These are phyloP conservation scores for Amphimedon queenslandica DNA, from an alignment of 37 sponge, comb jelly and placozoan genomes.

Conservation along the genomic window DNA sequence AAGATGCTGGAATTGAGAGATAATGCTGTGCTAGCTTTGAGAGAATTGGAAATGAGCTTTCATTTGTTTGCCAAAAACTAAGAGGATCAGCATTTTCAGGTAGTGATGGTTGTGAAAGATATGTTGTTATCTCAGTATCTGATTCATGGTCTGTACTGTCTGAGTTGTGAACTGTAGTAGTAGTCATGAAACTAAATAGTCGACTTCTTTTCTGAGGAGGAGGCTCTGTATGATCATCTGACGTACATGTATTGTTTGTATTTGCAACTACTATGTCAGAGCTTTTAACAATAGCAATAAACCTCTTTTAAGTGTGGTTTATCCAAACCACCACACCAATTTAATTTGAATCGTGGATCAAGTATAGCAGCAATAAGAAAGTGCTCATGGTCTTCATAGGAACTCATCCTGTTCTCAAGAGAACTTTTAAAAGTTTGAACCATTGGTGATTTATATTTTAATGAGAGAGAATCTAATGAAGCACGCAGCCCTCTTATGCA, in stretches of 20 bases:
- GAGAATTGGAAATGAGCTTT: neutral
- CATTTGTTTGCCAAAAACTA: neutral
- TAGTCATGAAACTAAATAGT: no score
- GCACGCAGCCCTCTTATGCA: slow-evolving; percentile 21
- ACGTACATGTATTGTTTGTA: neutral
- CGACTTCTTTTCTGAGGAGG: neutral
- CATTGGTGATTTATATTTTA: slow-evolving; percentile 16
- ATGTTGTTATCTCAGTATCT: neutral
- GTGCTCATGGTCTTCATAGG: slow-evolving; percentile 14
- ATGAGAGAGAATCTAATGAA: slow-evolving; percentile 8
- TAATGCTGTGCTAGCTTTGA: neutral
- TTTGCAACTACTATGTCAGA: slow-evolving; percentile 11
- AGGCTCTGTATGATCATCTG: neutral
- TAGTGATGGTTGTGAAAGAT: neutral
- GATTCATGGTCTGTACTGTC: neutral
- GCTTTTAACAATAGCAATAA: slow-evolving; percentile 2
- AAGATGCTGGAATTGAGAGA: slow-evolving; percentile 4
- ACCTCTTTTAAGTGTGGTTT: neutral
- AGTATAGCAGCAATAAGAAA: slow-evolving; percentile 24
- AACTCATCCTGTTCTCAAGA: slow-evolving; percentile 16
- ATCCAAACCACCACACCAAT: slow-evolving; percentile 10
- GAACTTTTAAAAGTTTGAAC: slow-evolving; percentile 12
- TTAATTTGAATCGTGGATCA: slow-evolving; percentile 34
- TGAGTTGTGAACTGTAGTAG: no score
- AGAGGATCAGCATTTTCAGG: slow-evolving; percentile 5